Conservation (phyloP, 2,113 vertebrate genomes). For the Pelvicachromis taeniatus region DNA sequence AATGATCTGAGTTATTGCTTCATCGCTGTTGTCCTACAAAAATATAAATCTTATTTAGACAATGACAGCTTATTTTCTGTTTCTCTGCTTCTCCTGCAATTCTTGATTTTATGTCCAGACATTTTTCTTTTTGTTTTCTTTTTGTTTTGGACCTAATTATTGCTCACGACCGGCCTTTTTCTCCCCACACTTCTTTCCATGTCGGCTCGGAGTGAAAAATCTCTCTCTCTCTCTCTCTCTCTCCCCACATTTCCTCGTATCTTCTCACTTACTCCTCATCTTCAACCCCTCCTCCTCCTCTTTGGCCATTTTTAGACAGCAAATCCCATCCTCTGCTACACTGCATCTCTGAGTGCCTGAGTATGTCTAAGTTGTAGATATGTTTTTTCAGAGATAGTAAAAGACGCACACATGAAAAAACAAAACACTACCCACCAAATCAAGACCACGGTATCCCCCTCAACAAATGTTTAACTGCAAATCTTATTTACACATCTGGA, state of each 20-base stretch:
- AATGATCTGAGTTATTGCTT: conserved; percentile 33
- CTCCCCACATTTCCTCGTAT: conserved; percentile 23
- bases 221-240: neutral
- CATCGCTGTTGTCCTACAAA: conserved; percentile 13
- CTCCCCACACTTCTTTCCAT: neutral
- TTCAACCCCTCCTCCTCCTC: conserved; percentile 13
- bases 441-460: neutral
- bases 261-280: conserved; percentile 29
- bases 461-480: neutral
- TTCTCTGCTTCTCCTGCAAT: neutral
- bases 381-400: conserved; percentile 1
- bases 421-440: neutral
- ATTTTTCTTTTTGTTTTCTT: neutral
- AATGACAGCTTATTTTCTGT: conserved; percentile 48
- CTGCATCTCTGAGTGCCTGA: conserved; percentile 11
- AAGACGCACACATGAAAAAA: neutral
- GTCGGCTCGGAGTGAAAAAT: neutral
- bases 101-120: neutral
- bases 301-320: conserved; percentile 63
- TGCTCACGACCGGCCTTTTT: neutral
- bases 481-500: neutral
- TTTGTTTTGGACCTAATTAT: neutral
- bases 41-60: conserved; percentile 53
- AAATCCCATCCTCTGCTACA: conserved; percentile 50
- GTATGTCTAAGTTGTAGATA: neutral